These are phyloP conservation scores for Aspidapion aeneum DNA, from an alignment of 2,888 invertebrate species.

Conservation along the genomic window DNA sequence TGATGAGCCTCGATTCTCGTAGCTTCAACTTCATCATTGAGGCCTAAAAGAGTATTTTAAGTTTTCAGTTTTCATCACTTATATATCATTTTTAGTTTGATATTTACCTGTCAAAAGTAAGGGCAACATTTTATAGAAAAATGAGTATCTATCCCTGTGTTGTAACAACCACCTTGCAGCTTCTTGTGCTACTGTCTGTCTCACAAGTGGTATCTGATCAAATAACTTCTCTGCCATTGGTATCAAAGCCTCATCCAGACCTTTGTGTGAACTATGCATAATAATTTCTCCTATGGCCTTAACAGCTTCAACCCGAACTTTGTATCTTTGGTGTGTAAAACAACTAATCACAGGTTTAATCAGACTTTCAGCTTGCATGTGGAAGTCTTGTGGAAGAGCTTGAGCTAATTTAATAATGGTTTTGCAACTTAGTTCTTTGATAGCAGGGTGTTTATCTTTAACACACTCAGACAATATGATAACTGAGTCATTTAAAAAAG, in stretches of 20 bases:
- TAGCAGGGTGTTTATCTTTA: slow-evolving; percentile 74
- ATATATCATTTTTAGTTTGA: too few species aligned
- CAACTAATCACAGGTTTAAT: slow-evolving; percentile 70
- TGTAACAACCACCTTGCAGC: slow-evolving; percentile 75
- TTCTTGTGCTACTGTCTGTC: slow-evolving; percentile 71
- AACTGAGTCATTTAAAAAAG: slow-evolving; percentile 73
- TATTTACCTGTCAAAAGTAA: slow-evolving; percentile 81
- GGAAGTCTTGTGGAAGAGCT: slow-evolving; percentile 65
- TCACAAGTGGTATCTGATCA: slow-evolving; percentile 76
- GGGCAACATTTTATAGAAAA: slow-evolving; percentile 82
- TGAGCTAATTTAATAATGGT: slow-evolving; percentile 65
- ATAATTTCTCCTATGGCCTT: slow-evolving; percentile 66
- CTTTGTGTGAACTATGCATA: slow-evolving; percentile 51
- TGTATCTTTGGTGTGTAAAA: slow-evolving; percentile 79
- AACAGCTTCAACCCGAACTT: slow-evolving; percentile 71
- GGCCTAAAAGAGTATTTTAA: too few species aligned
- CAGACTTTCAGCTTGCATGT: slow-evolving; percentile 68
- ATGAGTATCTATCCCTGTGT: slow-evolving; percentile 84
- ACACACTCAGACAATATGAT: slow-evolving; percentile 69
- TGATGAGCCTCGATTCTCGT: slow-evolving; percentile 60
- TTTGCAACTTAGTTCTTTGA: slow-evolving; percentile 70
- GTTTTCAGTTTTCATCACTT: too few species aligned
- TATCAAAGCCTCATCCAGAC: slow-evolving; percentile 61
- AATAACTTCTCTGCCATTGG: slow-evolving; percentile 86
- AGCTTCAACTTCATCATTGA: slow-evolving; percentile 77